Percentiles rank a stretch among this genome's conserved stretches.
Conservation (phyloP, 2,888 invertebrate genomes). For the Hirtodrosophila confusa region DNA sequence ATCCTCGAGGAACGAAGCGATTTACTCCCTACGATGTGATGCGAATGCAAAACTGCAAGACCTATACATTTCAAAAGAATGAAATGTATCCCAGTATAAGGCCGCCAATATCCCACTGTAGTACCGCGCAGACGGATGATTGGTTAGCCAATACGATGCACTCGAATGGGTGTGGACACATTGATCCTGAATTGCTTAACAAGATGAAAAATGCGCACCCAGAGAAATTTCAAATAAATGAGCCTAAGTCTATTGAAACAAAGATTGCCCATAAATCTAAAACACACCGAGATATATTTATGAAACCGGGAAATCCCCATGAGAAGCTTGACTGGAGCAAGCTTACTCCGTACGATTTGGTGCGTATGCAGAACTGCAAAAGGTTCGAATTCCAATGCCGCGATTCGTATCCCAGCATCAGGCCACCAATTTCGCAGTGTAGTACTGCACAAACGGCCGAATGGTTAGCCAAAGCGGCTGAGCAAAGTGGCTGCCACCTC, state of each 20-base stretch:
- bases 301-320: too few relatives aligned
- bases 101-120: constrained; percentile 26
- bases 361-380: constrained; percentile 50
- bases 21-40: constrained; percentile 22
- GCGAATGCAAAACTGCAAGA: constrained; percentile 24
- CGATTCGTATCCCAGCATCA: constrained; percentile 52
- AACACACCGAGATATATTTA: too few relatives aligned
- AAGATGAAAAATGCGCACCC: too few relatives aligned
- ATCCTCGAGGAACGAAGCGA: too few relatives aligned
- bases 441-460: constrained; percentile 9
- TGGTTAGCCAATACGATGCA: constrained; percentile 11
- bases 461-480: constrained; percentile 21
- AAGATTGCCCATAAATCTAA: too few relatives aligned
- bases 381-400: constrained; percentile 1
- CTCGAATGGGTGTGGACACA: constrained; percentile 3
- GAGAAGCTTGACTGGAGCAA: constrained; percentile 8
- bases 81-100: constrained; percentile 33
- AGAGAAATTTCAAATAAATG: too few relatives aligned
- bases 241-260: too few relatives aligned
- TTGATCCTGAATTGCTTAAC: background rate
- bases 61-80: background rate
- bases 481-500: constrained; percentile 20
- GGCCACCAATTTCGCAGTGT: constrained; percentile 46
- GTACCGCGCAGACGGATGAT: background rate
- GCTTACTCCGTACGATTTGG: constrained; percentile 29